Evolutionary conservation across 1,140 invertebrate species (phyloP), one percentile per base, ranked within the genome.

Genomic region (Brachystomella parvula): DNA sequence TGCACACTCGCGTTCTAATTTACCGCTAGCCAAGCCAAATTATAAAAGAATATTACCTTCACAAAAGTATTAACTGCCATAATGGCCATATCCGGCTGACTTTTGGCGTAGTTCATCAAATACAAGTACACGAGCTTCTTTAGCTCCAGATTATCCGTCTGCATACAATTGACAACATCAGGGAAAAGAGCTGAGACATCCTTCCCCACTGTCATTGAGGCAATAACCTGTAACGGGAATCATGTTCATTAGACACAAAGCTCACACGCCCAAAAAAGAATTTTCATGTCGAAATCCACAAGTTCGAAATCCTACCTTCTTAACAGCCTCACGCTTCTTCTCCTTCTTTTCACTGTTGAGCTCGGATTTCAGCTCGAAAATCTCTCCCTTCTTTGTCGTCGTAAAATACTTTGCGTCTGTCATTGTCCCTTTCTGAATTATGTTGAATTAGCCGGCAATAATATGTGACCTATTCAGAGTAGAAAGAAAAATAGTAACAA

Each of bases 41-140:
- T n/a, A n/a, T n/a, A n/a, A n/a, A 30, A 32, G n/a, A n/a, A n/a
- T n/a, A n/a, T 78, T 83, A 95, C 93, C 87, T 98, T 99, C 57
- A 99, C 97, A 84, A 99, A 99, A 28, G 97, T 99, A 82, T 99
- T 99, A 32, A 99, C 97, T 39, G 97, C 97, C 95, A 99, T 98
- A 65, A 99, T 99, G 61, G 97, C 96, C 90, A 98, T 96, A 78
- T 99, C 97, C 12, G 97, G 97, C 79, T 99, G 97, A 73, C 93
- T 98, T 79, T 99, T 99, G 60, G 97, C 97, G 82, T 99, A 99
- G 79, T 99, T 99, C 97, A 99, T 99, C 63, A 99, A 80, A 78
- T 99, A 99, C 24, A 99, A 82, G 77, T 99, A 99, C 0, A 99
- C 97, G 44, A 99, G 82, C 76, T 99, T 99, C 82, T 99, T 99